Base-by-base conservation (phyloP, 2,113 vertebrate species). In the Sorex araneus region DNA sequence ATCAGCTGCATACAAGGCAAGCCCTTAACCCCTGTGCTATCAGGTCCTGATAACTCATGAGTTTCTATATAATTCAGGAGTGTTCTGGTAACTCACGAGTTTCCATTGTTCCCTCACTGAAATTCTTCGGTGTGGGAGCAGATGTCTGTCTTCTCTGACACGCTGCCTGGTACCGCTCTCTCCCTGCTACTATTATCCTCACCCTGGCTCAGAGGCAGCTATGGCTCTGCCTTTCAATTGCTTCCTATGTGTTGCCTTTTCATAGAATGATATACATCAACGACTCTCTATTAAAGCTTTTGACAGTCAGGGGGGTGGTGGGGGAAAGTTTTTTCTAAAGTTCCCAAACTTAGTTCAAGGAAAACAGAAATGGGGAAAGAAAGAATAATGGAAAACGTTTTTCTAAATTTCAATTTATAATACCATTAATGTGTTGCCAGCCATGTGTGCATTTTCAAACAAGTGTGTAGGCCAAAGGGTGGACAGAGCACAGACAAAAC, bases 201-300 rank as follows among this genome's bases (percentile, higher is more conserved):
- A 0, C 69, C 76, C 91, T 92, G 95, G 92, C 89, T 94, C 76
- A 0, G 11, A 60, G 28, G 75, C 75, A 71, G 36, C 76, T 57
- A 30, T 6, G 71, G 43, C 82, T 83, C 85, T 90, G 79, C 83
- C 83, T 82, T 43, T 96, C 91, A 84, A 64, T 94, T 71, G 89
- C 89, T 77, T 90, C 82, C 83, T 95, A 67, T 96, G 84, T 95
- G 34, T 50, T 88, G 86, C 80, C 73, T 88, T 94, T 90, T 94
- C 66, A 45, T 73, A 74, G 76, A 92, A 50, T 47, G 27, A 45
- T 54, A 84, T 83, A 78, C 73, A 30, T 47, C n/a, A 73, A 84
- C 92, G 80, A 73, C 47, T 91, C 30, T 90, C 47, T 80, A 25
- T 40, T 43, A 83, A 80, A 79, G 77, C 90, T 92, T 83, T 85